Conservation (phyloP, 1,140 invertebrate genomes). For the Ganaspis sp. region DNA sequence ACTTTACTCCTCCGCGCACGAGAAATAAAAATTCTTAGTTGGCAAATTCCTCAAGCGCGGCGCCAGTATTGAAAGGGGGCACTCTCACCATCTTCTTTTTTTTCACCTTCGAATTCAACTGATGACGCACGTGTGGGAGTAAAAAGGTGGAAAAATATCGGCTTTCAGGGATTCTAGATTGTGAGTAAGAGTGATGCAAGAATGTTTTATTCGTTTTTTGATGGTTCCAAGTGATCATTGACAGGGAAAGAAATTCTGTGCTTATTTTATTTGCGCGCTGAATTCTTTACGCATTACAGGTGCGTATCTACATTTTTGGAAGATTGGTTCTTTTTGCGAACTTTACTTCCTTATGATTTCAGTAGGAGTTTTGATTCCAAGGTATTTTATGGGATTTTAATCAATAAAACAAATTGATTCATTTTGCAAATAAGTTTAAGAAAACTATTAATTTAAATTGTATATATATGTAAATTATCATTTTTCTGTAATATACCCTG, state of each 20-base stretch:
- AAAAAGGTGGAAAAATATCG: slow-evolving; percentile 15
- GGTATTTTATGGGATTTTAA: too few relatives aligned
- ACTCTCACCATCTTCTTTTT: slow-evolving; percentile 32
- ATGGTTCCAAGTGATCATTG: background rate
- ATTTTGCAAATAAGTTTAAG: too few relatives aligned
- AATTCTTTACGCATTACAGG: background rate
- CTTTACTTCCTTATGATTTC: too few relatives aligned
- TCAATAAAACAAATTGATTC: too few relatives aligned
- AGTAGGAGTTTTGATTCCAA: too few relatives aligned
- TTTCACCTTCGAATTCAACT: slow-evolving; percentile 22
- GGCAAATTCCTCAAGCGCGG: slow-evolving; percentile 70
- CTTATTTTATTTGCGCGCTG: background rate
- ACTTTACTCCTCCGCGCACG: slow-evolving; percentile 69
- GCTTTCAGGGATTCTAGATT: slow-evolving; percentile 16
- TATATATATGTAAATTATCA: too few relatives aligned
- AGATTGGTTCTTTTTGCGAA: too few relatives aligned
- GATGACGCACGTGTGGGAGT: slow-evolving; percentile 23
- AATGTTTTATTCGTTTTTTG: slow-evolving; percentile 11
- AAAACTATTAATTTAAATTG: too few relatives aligned
- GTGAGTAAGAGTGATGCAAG: slow-evolving; percentile 1
- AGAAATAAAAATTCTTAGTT: slow-evolving; percentile 72
- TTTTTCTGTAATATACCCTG: too few relatives aligned
- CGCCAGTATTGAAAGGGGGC: slow-evolving; percentile 42
- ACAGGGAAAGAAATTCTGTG: background rate
- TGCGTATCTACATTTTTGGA: background rate